Percentiles rank a stretch among this genome's conserved stretches.
Conservation (phyloP, 2,113 vertebrate genomes). For the Aldabrachelys gigantea region DNA sequence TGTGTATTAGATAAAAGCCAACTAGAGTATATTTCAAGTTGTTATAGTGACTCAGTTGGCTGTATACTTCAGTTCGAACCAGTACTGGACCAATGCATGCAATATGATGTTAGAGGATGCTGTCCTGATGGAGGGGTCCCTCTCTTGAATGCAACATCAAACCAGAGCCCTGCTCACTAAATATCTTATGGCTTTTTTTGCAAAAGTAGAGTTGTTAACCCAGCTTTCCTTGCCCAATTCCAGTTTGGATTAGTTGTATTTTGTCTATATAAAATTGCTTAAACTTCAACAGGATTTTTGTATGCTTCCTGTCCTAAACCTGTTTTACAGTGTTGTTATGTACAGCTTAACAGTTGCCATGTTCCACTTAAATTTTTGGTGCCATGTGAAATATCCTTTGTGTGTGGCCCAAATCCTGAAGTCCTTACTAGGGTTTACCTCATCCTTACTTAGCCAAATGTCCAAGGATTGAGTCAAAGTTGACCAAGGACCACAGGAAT, state of each 20-base stretch:
- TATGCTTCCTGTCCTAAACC: neutral
- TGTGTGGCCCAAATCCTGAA: accelerated
- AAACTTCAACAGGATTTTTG: accelerated
- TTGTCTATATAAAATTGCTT: accelerated
- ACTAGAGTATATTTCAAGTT: neutral
- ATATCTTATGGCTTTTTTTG: neutral
- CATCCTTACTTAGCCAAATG: neutral
- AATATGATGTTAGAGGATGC: neutral
- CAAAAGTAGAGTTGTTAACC: neutral
- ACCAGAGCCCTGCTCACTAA: accelerated
- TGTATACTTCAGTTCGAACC: neutral
- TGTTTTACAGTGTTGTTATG: accelerated
- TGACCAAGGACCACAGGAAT: neutral
- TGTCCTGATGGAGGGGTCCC: accelerated
- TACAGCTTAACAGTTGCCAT: neutral
- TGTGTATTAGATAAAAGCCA: conserved; percentile 40
- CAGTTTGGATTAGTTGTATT: neutral
- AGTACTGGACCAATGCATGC: neutral
- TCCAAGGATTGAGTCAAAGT: neutral
- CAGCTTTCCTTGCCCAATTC: neutral
- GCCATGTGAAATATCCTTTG: neutral
- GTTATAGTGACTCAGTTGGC: neutral
- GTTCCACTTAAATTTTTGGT: neutral
- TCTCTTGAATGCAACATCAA: neutral
- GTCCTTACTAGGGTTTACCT: accelerated